Evolutionary conservation across 2,797 vertebrate species (phyloP).

Genomic region (Botia almorhae): DNA sequence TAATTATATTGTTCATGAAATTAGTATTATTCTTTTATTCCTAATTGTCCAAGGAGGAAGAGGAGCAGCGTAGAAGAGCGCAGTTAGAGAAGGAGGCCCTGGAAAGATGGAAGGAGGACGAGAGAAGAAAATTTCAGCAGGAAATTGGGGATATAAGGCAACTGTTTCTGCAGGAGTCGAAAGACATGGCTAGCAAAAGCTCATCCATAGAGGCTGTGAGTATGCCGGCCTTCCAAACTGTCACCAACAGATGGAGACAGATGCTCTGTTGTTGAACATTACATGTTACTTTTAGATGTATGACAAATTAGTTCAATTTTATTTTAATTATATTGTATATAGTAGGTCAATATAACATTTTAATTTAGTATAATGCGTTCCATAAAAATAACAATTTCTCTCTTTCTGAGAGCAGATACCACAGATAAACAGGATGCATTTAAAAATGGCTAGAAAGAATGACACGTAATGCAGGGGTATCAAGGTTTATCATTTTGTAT

Average conservation of each 20-base stretch:
- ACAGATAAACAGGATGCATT: too few species aligned
- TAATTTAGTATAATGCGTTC: too few species aligned
- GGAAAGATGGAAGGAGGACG: constrained; percentile 78
- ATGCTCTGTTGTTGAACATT: constrained; percentile 21
- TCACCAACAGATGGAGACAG: constrained; percentile 68
- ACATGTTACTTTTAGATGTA: background rate
- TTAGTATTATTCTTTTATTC: background rate
- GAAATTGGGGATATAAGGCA: constrained; percentile 74
- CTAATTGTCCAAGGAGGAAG: constrained; percentile 65
- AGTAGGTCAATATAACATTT: too few species aligned
- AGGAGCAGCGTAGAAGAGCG: constrained; percentile 63
- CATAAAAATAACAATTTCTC: too few species aligned
- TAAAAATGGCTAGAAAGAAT: too few species aligned
- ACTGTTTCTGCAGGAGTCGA: constrained; percentile 69
- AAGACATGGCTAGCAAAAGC: constrained; percentile 70
- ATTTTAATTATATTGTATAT: too few species aligned
- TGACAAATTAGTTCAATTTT: too few species aligned
- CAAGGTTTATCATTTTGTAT: too few species aligned
- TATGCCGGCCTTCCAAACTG: constrained; percentile 1
- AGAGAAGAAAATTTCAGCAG: constrained; percentile 69
- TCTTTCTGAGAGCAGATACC: too few species aligned
- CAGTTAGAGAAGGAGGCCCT: constrained; percentile 65
- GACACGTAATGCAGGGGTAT: too few species aligned
- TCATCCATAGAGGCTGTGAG: constrained; percentile 72
- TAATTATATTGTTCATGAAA: too few species aligned